These are phyloP conservation scores for Brachyptera risi DNA, from an alignment of 2,888 invertebrate species.

Conservation along the genomic window DNA sequence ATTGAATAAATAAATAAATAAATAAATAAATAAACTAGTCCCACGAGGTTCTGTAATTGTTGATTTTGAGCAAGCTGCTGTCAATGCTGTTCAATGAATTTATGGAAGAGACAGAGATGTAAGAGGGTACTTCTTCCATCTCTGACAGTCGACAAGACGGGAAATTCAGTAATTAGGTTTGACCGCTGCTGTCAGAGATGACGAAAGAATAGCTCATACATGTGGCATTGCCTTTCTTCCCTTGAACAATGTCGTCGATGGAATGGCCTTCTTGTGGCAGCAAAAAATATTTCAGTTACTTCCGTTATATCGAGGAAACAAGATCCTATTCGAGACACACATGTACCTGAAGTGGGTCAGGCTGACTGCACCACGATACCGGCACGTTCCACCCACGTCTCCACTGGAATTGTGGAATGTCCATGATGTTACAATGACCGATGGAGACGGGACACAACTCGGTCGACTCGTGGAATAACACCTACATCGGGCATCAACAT, in stretches of 20 bases:
- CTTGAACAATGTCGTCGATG: not conserved
- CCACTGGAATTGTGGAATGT: not conserved
- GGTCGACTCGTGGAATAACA: not conserved
- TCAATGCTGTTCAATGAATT: not conserved
- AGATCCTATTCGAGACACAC: not conserved
- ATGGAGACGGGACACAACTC: not conserved
- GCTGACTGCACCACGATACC: too few species aligned
- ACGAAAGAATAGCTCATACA: not conserved
- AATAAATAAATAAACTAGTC: too few species aligned
- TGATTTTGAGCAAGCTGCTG: not conserved
- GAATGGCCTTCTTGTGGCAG: not conserved
- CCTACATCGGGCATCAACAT: not conserved
- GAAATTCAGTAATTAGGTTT: not conserved
- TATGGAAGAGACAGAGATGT: not conserved
- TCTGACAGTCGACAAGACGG: not conserved
- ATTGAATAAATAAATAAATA: too few species aligned
- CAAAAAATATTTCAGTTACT: not conserved
- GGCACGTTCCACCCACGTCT: not conserved
- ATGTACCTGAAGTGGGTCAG: not conserved
- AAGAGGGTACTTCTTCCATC: not conserved
- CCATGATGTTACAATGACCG: not conserved
- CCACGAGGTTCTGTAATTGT: not conserved
- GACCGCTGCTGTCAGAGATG: not conserved
- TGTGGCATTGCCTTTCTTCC: slow-evolving; percentile 1
- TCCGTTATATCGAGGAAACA: not conserved